These are phyloP conservation scores for Xenopus borealis DNA, from an alignment of 2,113 vertebrate genomes.

Conservation along the genomic window DNA sequence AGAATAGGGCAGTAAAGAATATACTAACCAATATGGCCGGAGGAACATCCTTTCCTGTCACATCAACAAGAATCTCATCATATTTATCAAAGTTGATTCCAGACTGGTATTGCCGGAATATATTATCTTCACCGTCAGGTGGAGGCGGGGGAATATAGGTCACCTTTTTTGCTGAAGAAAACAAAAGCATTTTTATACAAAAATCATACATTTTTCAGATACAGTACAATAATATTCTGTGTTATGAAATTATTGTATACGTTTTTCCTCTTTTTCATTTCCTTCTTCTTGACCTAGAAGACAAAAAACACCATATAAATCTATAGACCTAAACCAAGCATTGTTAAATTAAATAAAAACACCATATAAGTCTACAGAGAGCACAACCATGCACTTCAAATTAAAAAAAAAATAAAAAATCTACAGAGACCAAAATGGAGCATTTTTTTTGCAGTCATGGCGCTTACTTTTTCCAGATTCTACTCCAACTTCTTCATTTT, in stretches of 20 bases:
- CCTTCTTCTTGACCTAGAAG: neutral
- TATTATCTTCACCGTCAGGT: conserved; percentile 75
- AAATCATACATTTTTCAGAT: no score
- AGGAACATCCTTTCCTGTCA: conserved; percentile 80
- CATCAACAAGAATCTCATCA: conserved; percentile 80
- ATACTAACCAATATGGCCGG: conserved; percentile 74
- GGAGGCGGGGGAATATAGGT: conserved; percentile 85
- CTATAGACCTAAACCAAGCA: no score
- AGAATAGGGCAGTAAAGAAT: no score
- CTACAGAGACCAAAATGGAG: no score
- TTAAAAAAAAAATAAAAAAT: no score
- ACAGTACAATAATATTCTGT: neutral
- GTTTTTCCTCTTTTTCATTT: neutral
- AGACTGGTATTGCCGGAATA: conserved; percentile 81
- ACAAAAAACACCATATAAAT: neutral
- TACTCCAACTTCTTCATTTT: conserved; percentile 54
- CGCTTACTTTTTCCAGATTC: conserved; percentile 54
- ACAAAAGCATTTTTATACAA: neutral
- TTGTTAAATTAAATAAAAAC: no score
- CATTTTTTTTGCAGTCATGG: no score
- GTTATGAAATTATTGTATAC: neutral
- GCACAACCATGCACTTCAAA: no score
- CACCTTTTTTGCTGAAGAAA: conserved; percentile 65
- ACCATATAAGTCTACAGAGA: no score
- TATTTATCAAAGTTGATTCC: conserved; percentile 96